Evolutionary conservation across 2,113 vertebrate genomes (phyloP), one percentile per base, ranked within the genome.

Genomic region (Hippocampus barbouri): DNA sequence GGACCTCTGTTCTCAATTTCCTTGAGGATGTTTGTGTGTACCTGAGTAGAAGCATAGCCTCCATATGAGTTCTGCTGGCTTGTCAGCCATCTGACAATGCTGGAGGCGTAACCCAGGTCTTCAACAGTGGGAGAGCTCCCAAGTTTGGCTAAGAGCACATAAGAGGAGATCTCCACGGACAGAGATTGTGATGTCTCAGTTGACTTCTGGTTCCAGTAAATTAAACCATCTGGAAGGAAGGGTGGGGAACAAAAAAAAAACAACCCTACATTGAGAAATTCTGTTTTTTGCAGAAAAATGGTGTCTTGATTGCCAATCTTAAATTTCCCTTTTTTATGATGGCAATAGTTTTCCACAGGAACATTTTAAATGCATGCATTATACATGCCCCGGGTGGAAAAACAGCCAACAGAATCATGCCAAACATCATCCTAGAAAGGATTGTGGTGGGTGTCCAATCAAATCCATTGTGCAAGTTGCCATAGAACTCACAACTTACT

Each of bases 1-100:
- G 41, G 8, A 43, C 41, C 8, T 43, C 41, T 3, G 11, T 12
- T 45, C 47, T 53, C 0, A 53, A 10, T 11, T 51, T 18, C 43
- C 8, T 9, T 2, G 5, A 43, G 8, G 41, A 20, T 40, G 2
- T 6, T 8, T 59, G 4, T 40, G 3, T 66, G 51, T 71, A 96
- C 95, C 94, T 93, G 93, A 0, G 93, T 95, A 43, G 93, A 94
- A 20, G 90, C 91, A 84, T 94, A 96, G 47, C 94, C 93, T 84
- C 94, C 94, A 0, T 88, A 91, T 14, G 91, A 59, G 71, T 95
- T 96, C 83, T 94, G 93, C 77, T 95, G 91, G 3, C 18, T 68
- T 8, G 89, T 78, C 54, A 95, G 71, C 94, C 94, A 96, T 14
- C 87, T 86, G 34, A 93, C 87, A 34, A 93, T 87, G 38, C 70